phyloP scores from a whole-genome alignment of 2,797 vertebrate genomes.

The Hippocampus kuda region DNA sequence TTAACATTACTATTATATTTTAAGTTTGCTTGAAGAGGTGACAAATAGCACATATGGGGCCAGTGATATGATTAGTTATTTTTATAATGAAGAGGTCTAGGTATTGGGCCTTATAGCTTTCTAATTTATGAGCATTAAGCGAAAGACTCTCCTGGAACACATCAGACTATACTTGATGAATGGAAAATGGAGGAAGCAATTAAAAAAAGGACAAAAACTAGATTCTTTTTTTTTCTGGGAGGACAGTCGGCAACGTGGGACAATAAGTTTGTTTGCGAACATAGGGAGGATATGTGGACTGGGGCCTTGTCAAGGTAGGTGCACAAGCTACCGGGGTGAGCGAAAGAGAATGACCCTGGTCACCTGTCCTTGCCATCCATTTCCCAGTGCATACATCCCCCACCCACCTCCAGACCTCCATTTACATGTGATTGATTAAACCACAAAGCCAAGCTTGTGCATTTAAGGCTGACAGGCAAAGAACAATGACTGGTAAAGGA shows the following conservation, averaged over 20 bases:
- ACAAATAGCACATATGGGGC: too few relatives aligned
- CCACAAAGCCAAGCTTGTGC: slow-evolving; percentile 27
- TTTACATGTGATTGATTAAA: slow-evolving; percentile 60
- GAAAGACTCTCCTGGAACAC: too few relatives aligned
- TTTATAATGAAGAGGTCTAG: not conserved
- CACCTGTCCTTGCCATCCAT: slow-evolving; percentile 65
- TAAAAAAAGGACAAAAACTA: not conserved
- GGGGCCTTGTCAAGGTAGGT: slow-evolving; percentile 50
- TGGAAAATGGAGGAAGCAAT: not conserved
- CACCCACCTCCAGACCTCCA: slow-evolving; percentile 14
- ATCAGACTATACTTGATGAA: not conserved
- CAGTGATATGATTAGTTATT: not conserved
- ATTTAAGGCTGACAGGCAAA: slow-evolving; percentile 30
- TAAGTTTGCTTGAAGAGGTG: too few relatives aligned
- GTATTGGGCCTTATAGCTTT: too few relatives aligned
- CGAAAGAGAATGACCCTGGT: slow-evolving; percentile 55
- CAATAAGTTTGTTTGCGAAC: slow-evolving; percentile 2
- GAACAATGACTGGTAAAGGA: slow-evolving; percentile 19
- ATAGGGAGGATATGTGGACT: slow-evolving; percentile 4
- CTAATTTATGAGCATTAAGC: too few relatives aligned
- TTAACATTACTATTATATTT: too few relatives aligned
- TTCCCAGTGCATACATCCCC: slow-evolving; percentile 13
- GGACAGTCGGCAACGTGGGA: not conserved
- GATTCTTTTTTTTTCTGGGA: not conserved
- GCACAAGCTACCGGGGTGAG: slow-evolving; percentile 60